A percentile compares a stretch with the other conserved stretches of the same genome.
phyloP scores from a whole-genome alignment of 2,113 vertebrate genomes.

The Mesembrinibis cayennensis region DNA sequence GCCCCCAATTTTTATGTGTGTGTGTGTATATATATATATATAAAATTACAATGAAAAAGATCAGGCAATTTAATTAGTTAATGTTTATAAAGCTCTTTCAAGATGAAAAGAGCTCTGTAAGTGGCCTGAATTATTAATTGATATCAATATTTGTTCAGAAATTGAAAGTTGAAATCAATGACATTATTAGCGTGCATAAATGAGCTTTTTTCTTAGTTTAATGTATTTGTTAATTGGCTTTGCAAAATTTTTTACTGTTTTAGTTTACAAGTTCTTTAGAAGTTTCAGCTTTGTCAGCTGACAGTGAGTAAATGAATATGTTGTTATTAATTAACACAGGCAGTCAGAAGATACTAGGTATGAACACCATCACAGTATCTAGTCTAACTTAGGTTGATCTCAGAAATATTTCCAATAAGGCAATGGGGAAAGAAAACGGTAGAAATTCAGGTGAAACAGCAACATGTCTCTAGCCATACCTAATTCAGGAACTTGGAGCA shows the following conservation, averaged over 20 bases:
- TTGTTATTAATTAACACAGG: background rate
- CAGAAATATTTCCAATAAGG: background rate
- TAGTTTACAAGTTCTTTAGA: background rate
- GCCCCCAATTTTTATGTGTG: background rate
- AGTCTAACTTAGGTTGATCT: background rate
- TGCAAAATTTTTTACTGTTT: background rate
- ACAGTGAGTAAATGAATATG: background rate
- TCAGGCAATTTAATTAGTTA: background rate
- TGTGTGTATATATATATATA: background rate
- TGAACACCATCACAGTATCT: background rate
- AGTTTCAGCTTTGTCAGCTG: background rate
- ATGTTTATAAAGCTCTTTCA: constrained; percentile 4
- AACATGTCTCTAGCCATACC: background rate
- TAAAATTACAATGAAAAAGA: background rate
- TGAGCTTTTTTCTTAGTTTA: background rate
- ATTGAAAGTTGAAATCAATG: background rate
- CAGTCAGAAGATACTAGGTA: background rate
- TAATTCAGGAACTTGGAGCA: background rate
- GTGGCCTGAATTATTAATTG: constrained; percentile 16
- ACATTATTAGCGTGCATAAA: background rate
- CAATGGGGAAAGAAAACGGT: background rate
- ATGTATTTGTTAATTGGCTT: background rate
- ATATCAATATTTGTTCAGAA: constrained; percentile 33
- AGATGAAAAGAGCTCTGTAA: constrained; percentile 8
- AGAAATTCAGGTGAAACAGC: background rate